Conservation (phyloP, 2,113 vertebrate species). For the Pedionomus torquatus region DNA sequence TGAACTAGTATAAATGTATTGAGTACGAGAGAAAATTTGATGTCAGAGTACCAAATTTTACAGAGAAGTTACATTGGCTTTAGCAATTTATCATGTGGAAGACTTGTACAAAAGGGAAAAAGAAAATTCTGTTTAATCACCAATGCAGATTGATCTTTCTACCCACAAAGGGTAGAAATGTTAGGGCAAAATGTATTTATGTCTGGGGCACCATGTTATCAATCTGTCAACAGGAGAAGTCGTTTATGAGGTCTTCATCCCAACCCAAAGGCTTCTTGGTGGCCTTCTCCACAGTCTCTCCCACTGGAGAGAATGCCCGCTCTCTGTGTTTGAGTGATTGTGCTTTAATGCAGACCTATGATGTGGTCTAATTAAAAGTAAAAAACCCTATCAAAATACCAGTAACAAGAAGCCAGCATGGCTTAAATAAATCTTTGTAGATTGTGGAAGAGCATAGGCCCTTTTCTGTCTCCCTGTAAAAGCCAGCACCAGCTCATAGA, state of each 20-base stretch:
- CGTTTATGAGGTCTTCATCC: background rate
- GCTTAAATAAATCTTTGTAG: background rate
- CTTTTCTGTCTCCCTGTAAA: background rate
- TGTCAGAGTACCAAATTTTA: background rate
- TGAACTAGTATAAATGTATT: accelerated
- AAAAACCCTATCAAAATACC: background rate
- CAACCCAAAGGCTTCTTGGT: background rate
- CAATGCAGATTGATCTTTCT: background rate
- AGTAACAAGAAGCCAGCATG: background rate
- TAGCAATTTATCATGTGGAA: conserved; percentile 19
- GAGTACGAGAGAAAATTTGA: background rate
- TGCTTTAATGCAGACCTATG: background rate
- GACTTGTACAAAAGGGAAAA: background rate
- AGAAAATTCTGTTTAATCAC: background rate
- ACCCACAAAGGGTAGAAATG: background rate
- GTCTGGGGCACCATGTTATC: background rate
- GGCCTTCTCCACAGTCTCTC: background rate
- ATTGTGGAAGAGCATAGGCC: background rate
- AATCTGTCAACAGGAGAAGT: background rate
- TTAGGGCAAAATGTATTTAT: background rate
- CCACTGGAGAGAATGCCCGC: background rate
- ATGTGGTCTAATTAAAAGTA: background rate
- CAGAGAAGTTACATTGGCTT: conserved; percentile 50
- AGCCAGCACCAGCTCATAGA: background rate
- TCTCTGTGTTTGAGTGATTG: background rate